A percentile compares a stretch with the other conserved stretches of the same genome.
phyloP scores from a whole-genome alignment of 2,888 invertebrate genomes.

The Napeogenes inachia region DNA sequence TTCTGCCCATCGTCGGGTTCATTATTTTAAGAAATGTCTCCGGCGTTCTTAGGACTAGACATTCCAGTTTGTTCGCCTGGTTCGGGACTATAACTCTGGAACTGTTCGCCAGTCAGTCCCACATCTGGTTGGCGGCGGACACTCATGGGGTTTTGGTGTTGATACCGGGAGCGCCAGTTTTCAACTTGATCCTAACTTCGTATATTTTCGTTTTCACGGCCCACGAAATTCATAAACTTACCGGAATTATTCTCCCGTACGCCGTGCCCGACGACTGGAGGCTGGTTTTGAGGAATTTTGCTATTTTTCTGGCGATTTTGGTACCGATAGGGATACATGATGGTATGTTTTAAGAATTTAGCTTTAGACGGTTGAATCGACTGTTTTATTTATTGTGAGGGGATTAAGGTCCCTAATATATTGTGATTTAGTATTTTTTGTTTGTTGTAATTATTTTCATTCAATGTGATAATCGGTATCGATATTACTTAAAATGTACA shows the following conservation, averaged over 20 bases:
- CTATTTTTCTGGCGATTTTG: slow-evolving; percentile 87
- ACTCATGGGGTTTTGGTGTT: slow-evolving; percentile 94
- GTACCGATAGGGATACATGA: slow-evolving; percentile 95
- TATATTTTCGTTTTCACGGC: slow-evolving; percentile 96
- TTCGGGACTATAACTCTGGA: slow-evolving; percentile 96
- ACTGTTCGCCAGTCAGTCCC: slow-evolving; percentile 92
- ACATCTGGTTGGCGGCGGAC: slow-evolving; percentile 97
- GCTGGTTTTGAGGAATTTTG: slow-evolving; percentile 85
- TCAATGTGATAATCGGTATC: too few relatives aligned
- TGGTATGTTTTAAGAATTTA: slow-evolving; percentile 85
- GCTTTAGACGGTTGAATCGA: neutral
- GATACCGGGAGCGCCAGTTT: slow-evolving; percentile 92
- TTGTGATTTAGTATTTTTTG: neutral
- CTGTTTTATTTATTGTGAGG: neutral
- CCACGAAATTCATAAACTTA: slow-evolving; percentile 92
- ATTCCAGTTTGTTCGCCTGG: slow-evolving; percentile 96
- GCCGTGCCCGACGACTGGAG: slow-evolving; percentile 94
- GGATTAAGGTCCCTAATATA: neutral
- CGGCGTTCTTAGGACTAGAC: slow-evolving; percentile 90
- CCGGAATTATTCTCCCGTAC: slow-evolving; percentile 86
- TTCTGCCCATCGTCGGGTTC: slow-evolving; percentile 93
- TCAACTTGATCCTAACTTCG: slow-evolving; percentile 95
- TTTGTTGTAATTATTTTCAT: too few relatives aligned
- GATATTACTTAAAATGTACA: too few relatives aligned
- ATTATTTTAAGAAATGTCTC: slow-evolving; percentile 92